Base-by-base conservation (phyloP, 2,113 vertebrate species). In the Corythornis madagascariensis region DNA sequence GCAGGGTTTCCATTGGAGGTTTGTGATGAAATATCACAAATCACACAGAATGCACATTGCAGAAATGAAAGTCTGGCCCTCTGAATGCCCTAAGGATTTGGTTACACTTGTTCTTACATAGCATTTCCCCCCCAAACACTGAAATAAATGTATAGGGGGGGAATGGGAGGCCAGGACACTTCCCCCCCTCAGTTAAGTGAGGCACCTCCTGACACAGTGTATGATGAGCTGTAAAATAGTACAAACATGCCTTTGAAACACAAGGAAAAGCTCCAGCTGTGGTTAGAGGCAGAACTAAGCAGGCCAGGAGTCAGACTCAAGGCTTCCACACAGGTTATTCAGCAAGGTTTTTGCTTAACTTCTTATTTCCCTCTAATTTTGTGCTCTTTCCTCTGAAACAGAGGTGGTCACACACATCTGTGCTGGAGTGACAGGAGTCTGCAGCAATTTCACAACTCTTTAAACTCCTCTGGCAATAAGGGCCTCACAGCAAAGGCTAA, bases 41-140 rank as follows among this genome's bases (percentile, higher is more conserved):
- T 26, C 1, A 0, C 14, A 28, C 21, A 18, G 29, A 70, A 66
- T 22, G 17, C 22, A 28, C 0, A 0, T 55, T 28, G 21, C 5
- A 35, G 55, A 70, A 90, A 70, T 29, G 4, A 50, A 83, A 47
- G 6, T 13, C 74, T 63, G 31, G 63, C 14, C 16, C 31, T 64
- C 16, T 63, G 42, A 92, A 73, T 60, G 31, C 5, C 20, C 56
- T n/a, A 43, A 89, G 26, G 25, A 55, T 24, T 55, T 79, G 38
- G 7, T 66, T 80, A 60, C 2, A 10, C 4, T 4, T 59, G 4
- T 81, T n/a, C 60, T 75, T 57, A 53, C 18, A 38, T 3, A n/a
- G 18, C 4, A 29, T 29, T 48, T 38, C 38, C 38, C 38, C 38
- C 38, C 38, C 38, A 38, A 10, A 38, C 38, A 38, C 10, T 38